Evolutionary conservation across 2,888 invertebrate genomes (phyloP).

Genomic region (Ptilodon capucinus): DNA sequence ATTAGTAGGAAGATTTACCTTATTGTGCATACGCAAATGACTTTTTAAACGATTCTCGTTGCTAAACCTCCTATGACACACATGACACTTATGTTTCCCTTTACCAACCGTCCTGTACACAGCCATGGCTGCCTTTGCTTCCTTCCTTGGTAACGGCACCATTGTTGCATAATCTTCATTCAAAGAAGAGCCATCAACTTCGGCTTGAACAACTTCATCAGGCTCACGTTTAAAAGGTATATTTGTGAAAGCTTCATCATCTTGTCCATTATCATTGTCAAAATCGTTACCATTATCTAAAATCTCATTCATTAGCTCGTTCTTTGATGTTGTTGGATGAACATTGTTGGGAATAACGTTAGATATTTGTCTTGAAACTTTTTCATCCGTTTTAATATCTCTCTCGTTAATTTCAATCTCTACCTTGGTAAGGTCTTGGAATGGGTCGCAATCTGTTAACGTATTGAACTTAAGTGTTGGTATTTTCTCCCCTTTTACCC

Average conservation of each 20-base stretch:
- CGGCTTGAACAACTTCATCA: neutral
- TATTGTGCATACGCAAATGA: slow-evolving; percentile 70
- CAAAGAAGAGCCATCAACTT: slow-evolving; percentile 55
- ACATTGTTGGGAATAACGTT: slow-evolving; percentile 1
- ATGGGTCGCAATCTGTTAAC: slow-evolving; percentile 43
- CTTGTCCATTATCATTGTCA: slow-evolving; percentile 18
- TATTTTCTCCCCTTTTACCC: slow-evolving; percentile 34
- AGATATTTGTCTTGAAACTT: neutral
- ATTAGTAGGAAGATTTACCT: no score
- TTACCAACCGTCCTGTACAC: slow-evolving; percentile 54
- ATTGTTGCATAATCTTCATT: slow-evolving; percentile 69
- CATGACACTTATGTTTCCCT: slow-evolving; percentile 53
- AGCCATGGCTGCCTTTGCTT: slow-evolving; percentile 63
- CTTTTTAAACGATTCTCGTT: slow-evolving; percentile 49
- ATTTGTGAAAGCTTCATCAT: slow-evolving; percentile 21
- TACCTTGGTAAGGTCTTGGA: slow-evolving; percentile 28
- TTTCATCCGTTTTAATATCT: slow-evolving; percentile 28
- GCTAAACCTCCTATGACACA: slow-evolving; percentile 56
- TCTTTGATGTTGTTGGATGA: slow-evolving; percentile 3
- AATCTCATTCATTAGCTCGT: slow-evolving; percentile 17
- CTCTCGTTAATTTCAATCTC: slow-evolving; percentile 23
- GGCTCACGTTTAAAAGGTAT: slow-evolving; percentile 12
- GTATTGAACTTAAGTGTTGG: slow-evolving; percentile 54
- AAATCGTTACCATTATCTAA: slow-evolving; percentile 31
- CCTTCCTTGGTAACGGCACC: slow-evolving; percentile 57